phyloP scores from a whole-genome alignment of 2,113 vertebrate genomes.

The Chelonoidis abingdonii region DNA sequence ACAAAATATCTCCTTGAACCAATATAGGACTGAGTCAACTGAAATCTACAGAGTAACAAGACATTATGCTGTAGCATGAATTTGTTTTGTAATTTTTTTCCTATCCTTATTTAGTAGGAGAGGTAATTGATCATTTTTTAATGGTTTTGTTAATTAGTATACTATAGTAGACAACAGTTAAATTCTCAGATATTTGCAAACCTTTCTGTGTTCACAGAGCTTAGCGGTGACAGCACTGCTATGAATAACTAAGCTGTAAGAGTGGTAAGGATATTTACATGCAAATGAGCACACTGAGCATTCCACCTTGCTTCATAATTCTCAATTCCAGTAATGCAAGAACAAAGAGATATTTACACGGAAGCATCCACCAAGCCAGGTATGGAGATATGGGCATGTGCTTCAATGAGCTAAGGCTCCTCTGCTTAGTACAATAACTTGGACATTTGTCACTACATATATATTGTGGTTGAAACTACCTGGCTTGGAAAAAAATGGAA shows the following conservation, averaged over 20 bases:
- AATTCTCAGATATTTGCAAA: not conserved
- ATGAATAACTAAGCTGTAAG: not conserved
- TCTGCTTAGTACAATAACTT: not conserved
- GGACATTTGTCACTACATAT: not conserved
- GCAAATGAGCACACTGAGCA: not conserved
- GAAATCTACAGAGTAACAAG: not conserved
- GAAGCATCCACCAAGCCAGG: not conserved
- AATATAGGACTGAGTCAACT: not conserved
- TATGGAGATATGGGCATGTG: not conserved
- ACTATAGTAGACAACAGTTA: not conserved
- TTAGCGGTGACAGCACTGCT: not conserved
- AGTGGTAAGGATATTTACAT: not conserved
- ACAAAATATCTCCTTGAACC: not conserved
- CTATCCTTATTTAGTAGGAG: not conserved
- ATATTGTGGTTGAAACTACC: not conserved
- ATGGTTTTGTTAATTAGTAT: not conserved
- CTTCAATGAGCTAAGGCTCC: not conserved
- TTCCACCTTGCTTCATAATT: not conserved
- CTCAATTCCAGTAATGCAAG: not conserved
- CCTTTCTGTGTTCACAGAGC: not conserved
- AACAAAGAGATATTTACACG: not conserved
- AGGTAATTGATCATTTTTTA: not conserved
- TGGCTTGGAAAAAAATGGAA: not conserved
- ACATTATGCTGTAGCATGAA: not conserved
- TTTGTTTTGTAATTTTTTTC: not conserved